Percentiles rank a stretch among this genome's conserved stretches.
Evolutionary conservation across 2,113 vertebrate genomes (phyloP).

Genomic region (Bucco capensis): DNA sequence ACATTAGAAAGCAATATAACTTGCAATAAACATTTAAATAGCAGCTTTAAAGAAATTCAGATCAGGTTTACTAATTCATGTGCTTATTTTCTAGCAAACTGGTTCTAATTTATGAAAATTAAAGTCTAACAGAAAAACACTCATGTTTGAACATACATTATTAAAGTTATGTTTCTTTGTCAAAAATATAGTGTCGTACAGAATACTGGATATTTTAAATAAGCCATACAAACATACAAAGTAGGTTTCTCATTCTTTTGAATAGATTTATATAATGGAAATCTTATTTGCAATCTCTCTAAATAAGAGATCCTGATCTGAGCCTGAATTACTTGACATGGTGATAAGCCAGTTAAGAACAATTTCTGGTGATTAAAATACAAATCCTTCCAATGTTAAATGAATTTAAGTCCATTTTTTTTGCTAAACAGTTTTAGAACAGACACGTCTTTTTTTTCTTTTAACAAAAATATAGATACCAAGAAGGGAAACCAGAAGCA

Average conservation of each 20-base stretch:
- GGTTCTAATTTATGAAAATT: background rate
- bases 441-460: background rate
- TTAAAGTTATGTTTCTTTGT: background rate
- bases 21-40: background rate
- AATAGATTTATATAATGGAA: background rate
- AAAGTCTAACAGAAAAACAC: background rate
- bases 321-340: background rate
- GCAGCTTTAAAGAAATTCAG: background rate
- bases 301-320: background rate
- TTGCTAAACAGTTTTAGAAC: background rate
- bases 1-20: background rate
- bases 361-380: conserved; percentile 31
- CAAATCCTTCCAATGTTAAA: conserved; percentile 18
- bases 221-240: background rate
- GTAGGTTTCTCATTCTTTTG: background rate
- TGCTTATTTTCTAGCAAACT: background rate
- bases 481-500: background rate
- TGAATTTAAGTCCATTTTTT: background rate
- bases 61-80: background rate
- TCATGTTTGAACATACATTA: background rate
- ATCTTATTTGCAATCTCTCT: background rate
- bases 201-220: background rate
- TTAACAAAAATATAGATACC: background rate
- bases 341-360: conserved; percentile 42
- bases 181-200: background rate